phyloP scores from a whole-genome alignment of 2,113 vertebrate genomes.

The Cricetomys ansorgei region DNA sequence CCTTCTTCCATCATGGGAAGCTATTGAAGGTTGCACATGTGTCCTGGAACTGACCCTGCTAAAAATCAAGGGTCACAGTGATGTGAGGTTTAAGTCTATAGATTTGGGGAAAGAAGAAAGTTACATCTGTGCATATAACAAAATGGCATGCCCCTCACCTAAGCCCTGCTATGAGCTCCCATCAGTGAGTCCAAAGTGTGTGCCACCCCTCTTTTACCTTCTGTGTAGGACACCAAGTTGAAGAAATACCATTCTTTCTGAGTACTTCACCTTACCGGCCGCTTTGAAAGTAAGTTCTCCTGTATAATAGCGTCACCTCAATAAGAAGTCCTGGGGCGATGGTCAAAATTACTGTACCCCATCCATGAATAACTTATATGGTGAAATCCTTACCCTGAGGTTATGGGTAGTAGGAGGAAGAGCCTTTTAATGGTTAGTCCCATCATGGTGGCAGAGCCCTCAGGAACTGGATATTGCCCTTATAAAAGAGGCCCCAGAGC shows the following conservation, averaged over 20 bases:
- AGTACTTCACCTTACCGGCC: not conserved
- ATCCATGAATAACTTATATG: not conserved
- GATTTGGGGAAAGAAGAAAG: not conserved
- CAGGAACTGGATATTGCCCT: not conserved
- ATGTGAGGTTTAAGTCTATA: not conserved
- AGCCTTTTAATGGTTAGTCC: not conserved
- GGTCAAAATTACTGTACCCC: not conserved
- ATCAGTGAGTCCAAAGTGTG: not conserved
- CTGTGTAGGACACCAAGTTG: not conserved
- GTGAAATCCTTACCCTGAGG: not conserved
- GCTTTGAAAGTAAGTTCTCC: not conserved
- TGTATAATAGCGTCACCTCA: not conserved
- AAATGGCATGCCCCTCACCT: too few relatives aligned
- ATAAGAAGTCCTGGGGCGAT: not conserved
- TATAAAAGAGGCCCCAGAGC: not conserved
- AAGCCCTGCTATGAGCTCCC: not conserved
- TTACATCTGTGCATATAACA: not conserved
- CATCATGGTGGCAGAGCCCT: not conserved
- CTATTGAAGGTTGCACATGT: not conserved
- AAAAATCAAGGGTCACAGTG: not conserved
- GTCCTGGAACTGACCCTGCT: not conserved
- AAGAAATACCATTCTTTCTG: not conserved
- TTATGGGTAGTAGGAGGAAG: not conserved
- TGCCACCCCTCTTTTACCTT: not conserved
- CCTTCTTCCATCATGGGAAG: slow-evolving; percentile 58